These are phyloP conservation scores for Cheilinus undulatus DNA, from an alignment of 2,113 vertebrate species.

Conservation along the genomic window DNA sequence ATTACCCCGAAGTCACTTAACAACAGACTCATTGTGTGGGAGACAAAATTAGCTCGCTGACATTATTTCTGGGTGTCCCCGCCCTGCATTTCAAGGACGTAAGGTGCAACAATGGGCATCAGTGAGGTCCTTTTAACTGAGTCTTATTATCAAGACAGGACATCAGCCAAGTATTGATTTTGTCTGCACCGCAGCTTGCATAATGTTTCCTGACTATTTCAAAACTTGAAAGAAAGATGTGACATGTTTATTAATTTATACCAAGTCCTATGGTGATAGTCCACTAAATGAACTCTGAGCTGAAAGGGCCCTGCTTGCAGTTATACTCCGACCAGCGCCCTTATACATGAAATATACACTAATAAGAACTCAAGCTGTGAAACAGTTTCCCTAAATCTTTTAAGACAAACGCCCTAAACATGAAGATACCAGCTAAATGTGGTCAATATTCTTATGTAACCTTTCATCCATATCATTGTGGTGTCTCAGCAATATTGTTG, in stretches of 20 bases:
- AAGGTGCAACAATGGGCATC: conserved; percentile 77
- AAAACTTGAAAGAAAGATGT: conserved; percentile 45
- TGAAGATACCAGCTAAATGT: background rate
- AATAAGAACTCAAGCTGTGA: conserved; percentile 21
- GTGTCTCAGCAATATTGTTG: conserved; percentile 46
- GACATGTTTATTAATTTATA: conserved; percentile 37
- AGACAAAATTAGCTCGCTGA: conserved; percentile 57
- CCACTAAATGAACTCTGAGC: conserved; percentile 23
- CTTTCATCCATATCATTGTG: conserved; percentile 30
- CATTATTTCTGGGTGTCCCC: conserved; percentile 66
- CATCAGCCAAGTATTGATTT: conserved; percentile 71
- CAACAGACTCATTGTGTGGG: conserved; percentile 62
- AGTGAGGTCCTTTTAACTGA: conserved; percentile 13
- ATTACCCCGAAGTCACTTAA: conserved; percentile 49
- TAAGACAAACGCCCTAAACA: conserved; percentile 11
- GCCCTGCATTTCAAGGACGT: conserved; percentile 74
- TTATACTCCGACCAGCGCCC: background rate
- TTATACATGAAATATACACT: background rate
- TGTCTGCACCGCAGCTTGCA: conserved; percentile 49
- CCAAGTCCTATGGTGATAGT: background rate
- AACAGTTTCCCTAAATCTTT: conserved; percentile 36
- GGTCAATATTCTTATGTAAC: conserved; percentile 29
- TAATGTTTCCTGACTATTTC: conserved; percentile 35
- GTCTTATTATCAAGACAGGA: conserved; percentile 62
- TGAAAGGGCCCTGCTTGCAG: background rate